Evolutionary conservation across 2,888 invertebrate species (phyloP).

Genomic region (Stenodema calcarata): DNA sequence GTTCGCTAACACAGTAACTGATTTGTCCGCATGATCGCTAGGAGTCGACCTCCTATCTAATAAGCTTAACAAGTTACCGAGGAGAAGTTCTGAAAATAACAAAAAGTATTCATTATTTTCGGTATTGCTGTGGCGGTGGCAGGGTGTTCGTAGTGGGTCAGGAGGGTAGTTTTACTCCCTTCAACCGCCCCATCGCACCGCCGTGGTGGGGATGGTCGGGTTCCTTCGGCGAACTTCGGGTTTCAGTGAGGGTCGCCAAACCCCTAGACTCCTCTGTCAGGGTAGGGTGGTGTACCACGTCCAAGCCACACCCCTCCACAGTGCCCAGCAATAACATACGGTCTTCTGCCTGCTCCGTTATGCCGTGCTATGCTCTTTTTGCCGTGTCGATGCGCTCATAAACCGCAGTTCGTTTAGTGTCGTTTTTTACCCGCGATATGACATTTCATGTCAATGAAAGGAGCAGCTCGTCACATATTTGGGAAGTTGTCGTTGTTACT

Average conservation of each 20-base stretch:
- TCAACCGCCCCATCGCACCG: background rate
- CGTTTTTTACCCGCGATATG: background rate
- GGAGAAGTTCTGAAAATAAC: background rate
- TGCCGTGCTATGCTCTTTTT: background rate
- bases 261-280: background rate
- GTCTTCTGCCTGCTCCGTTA: conserved; percentile 11
- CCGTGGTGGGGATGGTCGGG: conserved; percentile 11
- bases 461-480: background rate
- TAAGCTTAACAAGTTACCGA: too few species aligned
- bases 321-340: conserved; percentile 18
- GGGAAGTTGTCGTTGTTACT: conserved; percentile 21
- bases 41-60: too few species aligned
- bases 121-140: background rate
- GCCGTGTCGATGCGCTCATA: background rate
- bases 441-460: background rate
- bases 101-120: background rate
- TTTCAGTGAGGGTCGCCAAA: background rate
- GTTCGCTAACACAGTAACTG: too few species aligned
- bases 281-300: conserved; percentile 22
- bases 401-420: background rate
- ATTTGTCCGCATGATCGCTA: too few species aligned
- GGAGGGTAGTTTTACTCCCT: conserved; percentile 10
- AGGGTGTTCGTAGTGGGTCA: conserved; percentile 16
- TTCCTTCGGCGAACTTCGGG: background rate
- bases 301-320: conserved; percentile 35